Percentiles rank a stretch among this genome's conserved stretches.
phyloP scores from a whole-genome alignment of 2,888 invertebrate genomes.

The Agrotis segetum region DNA sequence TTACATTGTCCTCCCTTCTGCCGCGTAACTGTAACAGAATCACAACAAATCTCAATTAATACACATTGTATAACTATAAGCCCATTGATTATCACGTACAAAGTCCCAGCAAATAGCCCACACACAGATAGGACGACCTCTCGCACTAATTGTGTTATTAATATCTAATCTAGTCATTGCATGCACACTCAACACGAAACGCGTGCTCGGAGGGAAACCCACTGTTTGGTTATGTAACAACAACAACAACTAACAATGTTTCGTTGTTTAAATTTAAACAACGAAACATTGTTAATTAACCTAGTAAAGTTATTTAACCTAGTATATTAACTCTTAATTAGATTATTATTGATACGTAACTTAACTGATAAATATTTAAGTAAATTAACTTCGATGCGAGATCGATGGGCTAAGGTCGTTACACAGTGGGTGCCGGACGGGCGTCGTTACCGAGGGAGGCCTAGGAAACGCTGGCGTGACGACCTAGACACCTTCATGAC shows the following conservation, averaged over 20 bases:
- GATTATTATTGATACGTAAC: too few relatives aligned
- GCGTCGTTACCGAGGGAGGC: too few relatives aligned
- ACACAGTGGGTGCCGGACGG: too few relatives aligned
- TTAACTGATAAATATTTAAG: too few relatives aligned
- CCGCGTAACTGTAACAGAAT: not conserved
- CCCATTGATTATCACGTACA: conserved; percentile 14
- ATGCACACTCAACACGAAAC: conserved; percentile 12
- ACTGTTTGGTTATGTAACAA: conserved; percentile 24
- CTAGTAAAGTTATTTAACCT: too few relatives aligned
- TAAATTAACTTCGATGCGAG: too few relatives aligned
- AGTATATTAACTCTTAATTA: too few relatives aligned
- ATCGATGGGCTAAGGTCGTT: too few relatives aligned
- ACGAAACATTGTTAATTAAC: too few relatives aligned
- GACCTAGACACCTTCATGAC: too few relatives aligned
- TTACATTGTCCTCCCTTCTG: not conserved
- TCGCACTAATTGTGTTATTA: conserved; percentile 21
- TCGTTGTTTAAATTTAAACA: too few relatives aligned
- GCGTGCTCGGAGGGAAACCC: conserved; percentile 44
- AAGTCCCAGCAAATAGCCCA: conserved; percentile 14
- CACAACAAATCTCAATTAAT: conserved; percentile 16
- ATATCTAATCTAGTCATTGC: conserved; percentile 35
- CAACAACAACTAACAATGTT: conserved; percentile 25
- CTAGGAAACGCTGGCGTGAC: too few relatives aligned
- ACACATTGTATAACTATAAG: conserved; percentile 17
- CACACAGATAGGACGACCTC: conserved; percentile 40